Evolutionary conservation across 23 tunicate genomes (phyloP), one percentile per base, ranked within the genome.

Genomic region (Halocynthia roretzi): DNA sequence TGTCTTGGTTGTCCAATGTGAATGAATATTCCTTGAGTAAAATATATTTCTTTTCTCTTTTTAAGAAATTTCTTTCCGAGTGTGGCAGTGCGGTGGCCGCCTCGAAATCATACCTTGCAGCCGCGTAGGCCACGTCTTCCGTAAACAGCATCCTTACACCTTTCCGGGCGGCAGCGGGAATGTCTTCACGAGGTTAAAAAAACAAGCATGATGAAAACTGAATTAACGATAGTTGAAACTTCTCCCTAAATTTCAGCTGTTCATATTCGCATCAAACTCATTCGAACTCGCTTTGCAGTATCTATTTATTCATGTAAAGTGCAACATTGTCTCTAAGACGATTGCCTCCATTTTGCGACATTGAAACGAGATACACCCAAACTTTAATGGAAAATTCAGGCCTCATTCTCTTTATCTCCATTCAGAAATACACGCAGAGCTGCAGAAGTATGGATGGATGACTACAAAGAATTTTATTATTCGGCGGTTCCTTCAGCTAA

Each of bases 391-490:
- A 31, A 31, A 31, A 31, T 31, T 31, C 44, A 31, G 44, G 4
- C 44, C 44, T 31, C 44, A 31, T 31, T 31, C 44, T 31, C 17
- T 14, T 68, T 68, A 4, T 71, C 64, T 71, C 49, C 56, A 2
- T 74, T 19, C 80, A 93, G 93, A 55, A 94, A 84, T 77, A 94
- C 90, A 7, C 75, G 97, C 22, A 63, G 97, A 69, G 97, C 97
- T 7, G 97, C 97, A 2, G 97, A 91, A 61, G 97, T 91, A n/a
- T 91, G 97, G 97, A 93, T 93, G 93, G 93, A 93, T 63, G 93
- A 93, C 7, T 94, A 87, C 66, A 94, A 88, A 78, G 86, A 95
- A 60, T 95, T 62, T 61, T 95, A 95, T 77, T 95, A 84, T 69
- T 81, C 93, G 0, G 92, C 99, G 19, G 99, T 95, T 55, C 99